Evolutionary conservation across 92 coral and sea anemone genomes (phyloP).

Genomic region (Diadumene lineata): DNA sequence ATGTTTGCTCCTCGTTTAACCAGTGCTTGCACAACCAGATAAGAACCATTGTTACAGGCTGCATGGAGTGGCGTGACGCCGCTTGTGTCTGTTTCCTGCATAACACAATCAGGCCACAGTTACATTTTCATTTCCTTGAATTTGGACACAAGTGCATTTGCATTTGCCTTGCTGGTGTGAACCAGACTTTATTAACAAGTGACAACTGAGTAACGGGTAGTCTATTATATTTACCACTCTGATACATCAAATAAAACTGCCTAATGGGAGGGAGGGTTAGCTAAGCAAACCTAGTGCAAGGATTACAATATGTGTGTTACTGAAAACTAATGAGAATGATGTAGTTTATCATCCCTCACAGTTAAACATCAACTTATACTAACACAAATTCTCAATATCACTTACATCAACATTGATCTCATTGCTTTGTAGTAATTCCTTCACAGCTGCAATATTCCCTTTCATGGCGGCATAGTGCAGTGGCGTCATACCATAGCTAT

Average conservation of each 20-base stretch:
- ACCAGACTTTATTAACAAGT: too few species aligned
- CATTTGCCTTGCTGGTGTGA: too few species aligned
- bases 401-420: constrained; percentile 73
- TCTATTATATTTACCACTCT: too few species aligned
- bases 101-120: background rate
- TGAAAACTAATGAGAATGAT: too few species aligned
- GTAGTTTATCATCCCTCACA: too few species aligned
- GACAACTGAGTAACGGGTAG: too few species aligned
- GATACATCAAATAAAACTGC: too few species aligned
- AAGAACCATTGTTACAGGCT: constrained; percentile 61
- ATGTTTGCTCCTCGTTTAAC: constrained; percentile 62
- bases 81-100: constrained; percentile 66
- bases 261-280: too few species aligned
- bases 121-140: too few species aligned
- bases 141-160: too few species aligned
- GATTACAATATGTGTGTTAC: too few species aligned
- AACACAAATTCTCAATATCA: background rate
- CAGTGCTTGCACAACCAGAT: constrained; percentile 54
- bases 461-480: constrained; percentile 92
- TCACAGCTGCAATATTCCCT: constrained; percentile 63
- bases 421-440: constrained; percentile 58
- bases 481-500: constrained; percentile 87
- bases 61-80: constrained; percentile 78
- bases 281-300: too few species aligned
- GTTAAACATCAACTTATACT: background rate